Conservation (phyloP, 2,888 invertebrate genomes). For the Stenoptilia bipunctidactyla region DNA sequence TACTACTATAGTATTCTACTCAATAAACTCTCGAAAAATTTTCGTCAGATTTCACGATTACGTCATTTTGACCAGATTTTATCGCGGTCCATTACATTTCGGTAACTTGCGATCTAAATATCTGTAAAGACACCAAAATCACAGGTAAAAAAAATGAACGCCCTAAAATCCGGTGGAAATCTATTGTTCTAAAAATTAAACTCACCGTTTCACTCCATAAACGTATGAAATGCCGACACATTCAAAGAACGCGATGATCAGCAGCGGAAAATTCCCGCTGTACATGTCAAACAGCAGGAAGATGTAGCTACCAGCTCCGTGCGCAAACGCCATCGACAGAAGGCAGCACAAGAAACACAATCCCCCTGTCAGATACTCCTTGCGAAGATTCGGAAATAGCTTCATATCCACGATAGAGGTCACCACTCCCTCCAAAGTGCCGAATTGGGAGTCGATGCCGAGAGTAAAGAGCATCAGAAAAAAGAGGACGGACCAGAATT, state of each 20-base stretch:
- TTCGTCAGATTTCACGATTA: too few species aligned
- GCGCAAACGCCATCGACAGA: slow-evolving; percentile 91
- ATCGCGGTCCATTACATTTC: too few species aligned
- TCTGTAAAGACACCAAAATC: too few species aligned
- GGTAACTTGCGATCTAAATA: too few species aligned
- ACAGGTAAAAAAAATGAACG: too few species aligned
- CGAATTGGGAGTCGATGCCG: slow-evolving; percentile 97
- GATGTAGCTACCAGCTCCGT: slow-evolving; percentile 93
- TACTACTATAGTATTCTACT: too few species aligned
- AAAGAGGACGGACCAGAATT: slow-evolving; percentile 96
- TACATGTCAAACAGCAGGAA: slow-evolving; percentile 95
- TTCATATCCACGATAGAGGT: slow-evolving; percentile 97
- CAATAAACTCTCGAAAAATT: too few species aligned
- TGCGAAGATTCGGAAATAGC: slow-evolving; percentile 89
- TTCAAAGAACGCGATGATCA: slow-evolving; percentile 94
- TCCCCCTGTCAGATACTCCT: slow-evolving; percentile 85
- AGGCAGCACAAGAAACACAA: slow-evolving; percentile 86
- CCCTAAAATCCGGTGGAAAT: too few species aligned
- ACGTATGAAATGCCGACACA: slow-evolving; percentile 94
- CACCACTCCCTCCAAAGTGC: slow-evolving; percentile 94
- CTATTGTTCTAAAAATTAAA: too few species aligned
- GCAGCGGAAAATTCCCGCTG: slow-evolving; percentile 91
- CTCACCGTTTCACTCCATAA: slow-evolving; percentile 89
- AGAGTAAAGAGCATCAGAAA: slow-evolving; percentile 97
- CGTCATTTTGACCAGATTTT: too few species aligned